Base-by-base conservation (phyloP, 2,797 vertebrate species). In the Hirundo rustica region DNA sequence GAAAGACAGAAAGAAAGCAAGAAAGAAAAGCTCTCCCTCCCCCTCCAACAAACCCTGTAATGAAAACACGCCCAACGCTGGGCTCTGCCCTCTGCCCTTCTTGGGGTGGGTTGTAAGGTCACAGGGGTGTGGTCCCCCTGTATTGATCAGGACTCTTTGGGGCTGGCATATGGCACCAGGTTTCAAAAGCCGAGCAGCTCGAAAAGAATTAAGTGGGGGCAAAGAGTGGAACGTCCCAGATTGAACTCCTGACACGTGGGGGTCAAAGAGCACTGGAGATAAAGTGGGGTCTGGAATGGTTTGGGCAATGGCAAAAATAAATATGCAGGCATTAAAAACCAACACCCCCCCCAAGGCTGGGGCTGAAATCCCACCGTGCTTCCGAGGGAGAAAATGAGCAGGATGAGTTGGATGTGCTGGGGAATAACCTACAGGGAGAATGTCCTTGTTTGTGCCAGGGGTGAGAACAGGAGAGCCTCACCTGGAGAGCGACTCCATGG, bases 161-260 rank as follows among this genome's bases (percentile, higher is more conserved):
- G 92, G 75, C 81, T 89, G 91, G 86, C 85, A 88, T 91, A 72
- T 79, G 89, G 95, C 83, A 94, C 83, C 74, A 70, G 92, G 50
- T 85, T 90, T 96, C 89, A 95, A 96, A 96, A 79, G 93, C 75
- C 0, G 13, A 91, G 92, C 79, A 92, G 78, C 83, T 88, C 10
- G 20, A 92, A 93, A 87, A 93, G 96, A 97, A 96, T 95, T 89
- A 93, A 97, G 89, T 91, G 89, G 85, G 86, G 94, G 91, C 89
- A 93, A 88, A 95, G 95, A 95, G 94, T 97, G 96, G 96, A 97
- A 96, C 91, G 48, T 96, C 74, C 85, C 93, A 79, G 92, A 93
- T 96, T 97, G 96, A 96, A 92, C 96, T 82, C 48, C 91, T 97
- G 96, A 95, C 96, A 96, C 1, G 4, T 12, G 1, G 75, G 80